Conservation (phyloP, 2,113 vertebrate species). For the Ictalurus furcatus region DNA sequence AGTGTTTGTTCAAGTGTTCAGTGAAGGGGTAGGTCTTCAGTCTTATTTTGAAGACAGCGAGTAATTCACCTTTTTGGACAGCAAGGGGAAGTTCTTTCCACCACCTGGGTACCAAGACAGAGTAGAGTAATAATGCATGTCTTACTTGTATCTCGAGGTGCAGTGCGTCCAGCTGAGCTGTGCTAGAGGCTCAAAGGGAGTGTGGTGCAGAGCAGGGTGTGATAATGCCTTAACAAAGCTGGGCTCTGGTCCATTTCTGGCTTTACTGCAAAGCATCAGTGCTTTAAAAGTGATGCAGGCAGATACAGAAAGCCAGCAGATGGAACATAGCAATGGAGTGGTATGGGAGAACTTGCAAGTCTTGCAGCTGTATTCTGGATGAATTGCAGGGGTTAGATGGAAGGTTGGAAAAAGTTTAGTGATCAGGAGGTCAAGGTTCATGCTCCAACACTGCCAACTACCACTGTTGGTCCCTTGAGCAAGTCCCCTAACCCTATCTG, state of each 20-base stretch:
- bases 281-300: neutral
- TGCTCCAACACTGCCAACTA: no score
- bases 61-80: neutral
- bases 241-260: neutral
- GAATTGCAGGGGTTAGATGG: no score
- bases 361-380: neutral
- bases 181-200: neutral
- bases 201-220: neutral
- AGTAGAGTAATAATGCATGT: neutral
- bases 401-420: no score
- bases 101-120: slow-evolving; percentile 7
- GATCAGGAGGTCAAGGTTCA: no score
- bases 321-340: neutral
- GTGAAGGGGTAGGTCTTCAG: neutral
- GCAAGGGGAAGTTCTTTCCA: neutral
- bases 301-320: neutral
- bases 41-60: neutral
- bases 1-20: neutral
- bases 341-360: neutral
- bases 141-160: neutral
- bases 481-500: no score
- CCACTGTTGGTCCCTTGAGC: no score
- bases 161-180: neutral
- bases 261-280: neutral
- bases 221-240: neutral